Evolutionary conservation across 2,797 vertebrate genomes (phyloP), one percentile per base, ranked within the genome.

Genomic region (Acanthornis magna): DNA sequence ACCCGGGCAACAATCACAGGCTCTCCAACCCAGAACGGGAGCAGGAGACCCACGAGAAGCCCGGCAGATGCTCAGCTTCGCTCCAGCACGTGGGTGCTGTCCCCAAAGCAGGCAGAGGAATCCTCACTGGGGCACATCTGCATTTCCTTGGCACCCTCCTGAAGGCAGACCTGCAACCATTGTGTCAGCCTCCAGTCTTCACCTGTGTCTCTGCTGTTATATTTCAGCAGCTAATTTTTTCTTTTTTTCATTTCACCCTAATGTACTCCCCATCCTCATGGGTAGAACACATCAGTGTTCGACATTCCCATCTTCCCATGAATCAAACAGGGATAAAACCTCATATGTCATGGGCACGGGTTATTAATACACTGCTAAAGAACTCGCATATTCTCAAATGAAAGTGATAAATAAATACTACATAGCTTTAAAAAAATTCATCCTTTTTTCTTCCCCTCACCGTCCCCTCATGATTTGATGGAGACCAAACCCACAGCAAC

Each of bases 291-390:
- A 18, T 7, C 45, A 22, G 13, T 17, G n/a, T 13, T 68, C 43
- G 5, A 11, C 16, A 4, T 19, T 58, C 47, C 17, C 48, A 43
- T 8, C 60, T 62, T 40, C 40, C n/a, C 50, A 19, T 5, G 9
- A 55, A 51, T 19, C 21, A 57, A 87, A 48, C 11, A 22, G 9
- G 16, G 30, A 13, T 8, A 51, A 65, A 30, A 19, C 23, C 32
- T 42, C 5, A 0, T 13, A 12, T 4, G 8, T 22, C 54, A 60
- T 2, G 5, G 58, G n/a, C 11, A 7, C 6, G 21, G 34, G 29
- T 11, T n/a, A 34, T 38, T n/a, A 40, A 54, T 18, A 29, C 3
- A 62, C 19, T n/a, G 65, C 29, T 57, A 14, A 80, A 40, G 20
- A 75, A 70, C 16, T 8, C 57, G 21, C 1, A 27, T 14, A 14